These are phyloP conservation scores for Pagetopsis macropterus DNA, from an alignment of 2,797 vertebrate species.

Conservation along the genomic window DNA sequence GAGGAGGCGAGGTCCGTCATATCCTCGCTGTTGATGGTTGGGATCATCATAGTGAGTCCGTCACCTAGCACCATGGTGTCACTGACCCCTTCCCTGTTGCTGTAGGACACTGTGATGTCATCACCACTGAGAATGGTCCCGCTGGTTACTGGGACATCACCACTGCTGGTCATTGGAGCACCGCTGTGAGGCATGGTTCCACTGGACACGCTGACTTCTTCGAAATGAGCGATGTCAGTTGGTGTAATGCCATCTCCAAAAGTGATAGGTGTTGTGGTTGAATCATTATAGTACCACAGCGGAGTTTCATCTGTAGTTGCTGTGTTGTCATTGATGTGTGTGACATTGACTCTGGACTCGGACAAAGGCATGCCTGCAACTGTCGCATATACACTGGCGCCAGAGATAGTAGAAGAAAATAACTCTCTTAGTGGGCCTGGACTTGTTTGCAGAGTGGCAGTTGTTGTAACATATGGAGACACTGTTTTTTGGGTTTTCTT, in stretches of 20 bases:
- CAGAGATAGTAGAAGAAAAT: conserved; percentile 39
- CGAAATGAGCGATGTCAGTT: conserved; percentile 16
- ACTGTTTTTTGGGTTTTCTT: conserved; percentile 39
- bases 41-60: conserved; percentile 56
- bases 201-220: conserved; percentile 54
- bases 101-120: conserved; percentile 61
- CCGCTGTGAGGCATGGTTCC: conserved; percentile 49
- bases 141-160: conserved; percentile 48
- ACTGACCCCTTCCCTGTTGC: conserved; percentile 27
- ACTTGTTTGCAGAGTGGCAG: conserved; percentile 27
- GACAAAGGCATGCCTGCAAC: conserved; percentile 21
- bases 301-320: conserved; percentile 40
- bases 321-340: conserved; percentile 31
- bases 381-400: conserved; percentile 42
- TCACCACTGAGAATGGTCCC: conserved; percentile 58
- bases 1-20: conserved; percentile 52
- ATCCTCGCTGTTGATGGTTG: conserved; percentile 56
- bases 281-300: conserved; percentile 38
- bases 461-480: conserved; percentile 25
- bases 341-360: conserved; percentile 42
- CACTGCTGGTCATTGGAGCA: conserved; percentile 43
- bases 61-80: conserved; percentile 67
- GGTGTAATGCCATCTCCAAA: conserved; percentile 34
- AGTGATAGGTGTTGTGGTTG: conserved; percentile 29
- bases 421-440: conserved; percentile 18